phyloP scores from a whole-genome alignment of 2,888 invertebrate species.

The Vesta saturnalis region DNA sequence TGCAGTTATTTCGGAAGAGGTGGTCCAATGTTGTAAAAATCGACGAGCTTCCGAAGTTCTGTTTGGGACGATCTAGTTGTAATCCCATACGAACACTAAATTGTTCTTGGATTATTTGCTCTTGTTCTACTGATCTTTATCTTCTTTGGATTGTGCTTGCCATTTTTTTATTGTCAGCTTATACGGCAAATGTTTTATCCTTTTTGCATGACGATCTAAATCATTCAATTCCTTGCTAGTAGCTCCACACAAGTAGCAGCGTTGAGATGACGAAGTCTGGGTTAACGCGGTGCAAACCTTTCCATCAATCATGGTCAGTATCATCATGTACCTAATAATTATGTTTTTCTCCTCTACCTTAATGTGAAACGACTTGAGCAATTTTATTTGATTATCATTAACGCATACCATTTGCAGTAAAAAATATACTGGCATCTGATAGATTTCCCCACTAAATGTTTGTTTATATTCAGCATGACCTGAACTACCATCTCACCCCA shows the following conservation, averaged over 20 bases:
- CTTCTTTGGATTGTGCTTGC: not conserved
- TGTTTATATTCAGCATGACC: too few relatives aligned
- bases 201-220: slow-evolving; percentile 7
- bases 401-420: too few relatives aligned
- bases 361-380: too few relatives aligned
- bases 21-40: not conserved
- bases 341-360: too few relatives aligned
- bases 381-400: too few relatives aligned
- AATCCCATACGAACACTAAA: not conserved
- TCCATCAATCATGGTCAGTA: slow-evolving; percentile 20
- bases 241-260: slow-evolving; percentile 8
- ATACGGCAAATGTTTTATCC: slow-evolving; percentile 10
- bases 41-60: not conserved
- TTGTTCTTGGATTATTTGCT: not conserved
- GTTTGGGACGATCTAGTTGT: not conserved
- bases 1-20: not conserved
- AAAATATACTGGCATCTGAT: too few relatives aligned
- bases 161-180: slow-evolving; percentile 5
- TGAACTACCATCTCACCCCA: too few relatives aligned
- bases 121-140: not conserved
- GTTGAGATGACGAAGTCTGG: not conserved
- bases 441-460: too few relatives aligned
- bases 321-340: too few relatives aligned
- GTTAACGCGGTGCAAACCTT: slow-evolving; percentile 16
- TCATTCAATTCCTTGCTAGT: slow-evolving; percentile 18